These are phyloP conservation scores for Leptogaster cylindrica DNA, from an alignment of 2,888 invertebrate genomes.

Conservation along the genomic window DNA sequence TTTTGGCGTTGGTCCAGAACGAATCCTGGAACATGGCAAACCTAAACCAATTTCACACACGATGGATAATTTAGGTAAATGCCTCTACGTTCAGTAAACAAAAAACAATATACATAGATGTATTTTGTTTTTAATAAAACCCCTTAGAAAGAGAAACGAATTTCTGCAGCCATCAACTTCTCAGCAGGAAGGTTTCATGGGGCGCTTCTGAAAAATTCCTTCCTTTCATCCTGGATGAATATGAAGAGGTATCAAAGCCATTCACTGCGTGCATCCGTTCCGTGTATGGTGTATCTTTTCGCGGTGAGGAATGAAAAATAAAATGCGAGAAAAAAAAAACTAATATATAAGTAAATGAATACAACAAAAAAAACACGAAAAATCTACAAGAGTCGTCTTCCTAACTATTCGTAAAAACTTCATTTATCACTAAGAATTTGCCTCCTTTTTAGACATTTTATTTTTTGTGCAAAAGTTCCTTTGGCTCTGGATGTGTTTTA, in stretches of 20 bases:
- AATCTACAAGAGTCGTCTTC: neutral
- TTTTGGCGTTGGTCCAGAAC: too few species aligned
- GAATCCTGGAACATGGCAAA: too few species aligned
- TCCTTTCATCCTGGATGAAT: neutral
- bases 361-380: too few species aligned
- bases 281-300: too few species aligned
- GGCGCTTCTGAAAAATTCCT: neutral
- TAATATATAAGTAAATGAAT: too few species aligned
- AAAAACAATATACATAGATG: too few species aligned
- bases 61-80: too few species aligned
- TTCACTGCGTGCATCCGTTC: neutral
- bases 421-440: slow-evolving; percentile 14
- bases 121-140: neutral
- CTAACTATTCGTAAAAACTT: neutral
- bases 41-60: too few species aligned
- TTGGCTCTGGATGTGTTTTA: neutral
- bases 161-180: slow-evolving; percentile 8
- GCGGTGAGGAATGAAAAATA: too few species aligned
- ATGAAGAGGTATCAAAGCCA: slow-evolving; percentile 3
- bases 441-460: neutral
- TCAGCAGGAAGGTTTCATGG: slow-evolving; percentile 11
- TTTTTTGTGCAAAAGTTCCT: too few species aligned
- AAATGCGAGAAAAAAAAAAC: too few species aligned
- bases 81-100: too few species aligned
- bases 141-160: neutral